Percentiles rank a stretch among this genome's conserved stretches.
These are phyloP conservation scores for Synaphobranchus kaupii DNA, from an alignment of 2,797 vertebrate genomes.

Conservation along the genomic window DNA sequence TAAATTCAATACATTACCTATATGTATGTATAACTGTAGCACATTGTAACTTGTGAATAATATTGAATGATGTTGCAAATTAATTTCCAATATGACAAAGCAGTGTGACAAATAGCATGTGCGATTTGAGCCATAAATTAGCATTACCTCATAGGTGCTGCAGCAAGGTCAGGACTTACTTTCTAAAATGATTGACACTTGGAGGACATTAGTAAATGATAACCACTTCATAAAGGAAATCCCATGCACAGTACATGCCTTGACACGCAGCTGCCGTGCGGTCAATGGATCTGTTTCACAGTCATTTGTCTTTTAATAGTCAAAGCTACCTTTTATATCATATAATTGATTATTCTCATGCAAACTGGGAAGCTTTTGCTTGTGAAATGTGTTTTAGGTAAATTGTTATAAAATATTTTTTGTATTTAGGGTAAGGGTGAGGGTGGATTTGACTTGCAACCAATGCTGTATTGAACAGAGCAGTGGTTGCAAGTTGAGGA, in stretches of 20 bases:
- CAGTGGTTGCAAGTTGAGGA: too few species aligned
- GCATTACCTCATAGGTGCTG: not conserved
- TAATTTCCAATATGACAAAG: slow-evolving; percentile 8
- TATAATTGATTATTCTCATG: not conserved
- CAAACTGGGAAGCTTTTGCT: not conserved
- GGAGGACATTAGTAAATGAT: not conserved
- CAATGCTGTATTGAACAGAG: not conserved
- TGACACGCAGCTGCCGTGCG: not conserved
- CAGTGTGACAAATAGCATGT: not conserved
- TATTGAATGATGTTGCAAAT: slow-evolving; percentile 12
- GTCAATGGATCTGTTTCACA: not conserved
- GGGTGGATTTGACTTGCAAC: not conserved
- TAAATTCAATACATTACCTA: not conserved
- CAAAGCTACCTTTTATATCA: not conserved
- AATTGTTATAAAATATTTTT: not conserved
- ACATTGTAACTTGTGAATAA: not conserved
- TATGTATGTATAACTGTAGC: not conserved
- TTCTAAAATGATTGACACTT: slow-evolving; percentile 1
- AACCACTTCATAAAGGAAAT: not conserved
- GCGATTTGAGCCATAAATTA: slow-evolving; percentile 1
- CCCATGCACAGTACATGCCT: not conserved
- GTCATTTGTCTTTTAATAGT: not conserved
- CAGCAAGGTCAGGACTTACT: not conserved
- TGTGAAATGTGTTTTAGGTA: not conserved
- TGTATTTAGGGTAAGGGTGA: not conserved